These are phyloP conservation scores for Oreotrochilus melanogaster DNA, from an alignment of 2,113 vertebrate species.

Conservation along the genomic window DNA sequence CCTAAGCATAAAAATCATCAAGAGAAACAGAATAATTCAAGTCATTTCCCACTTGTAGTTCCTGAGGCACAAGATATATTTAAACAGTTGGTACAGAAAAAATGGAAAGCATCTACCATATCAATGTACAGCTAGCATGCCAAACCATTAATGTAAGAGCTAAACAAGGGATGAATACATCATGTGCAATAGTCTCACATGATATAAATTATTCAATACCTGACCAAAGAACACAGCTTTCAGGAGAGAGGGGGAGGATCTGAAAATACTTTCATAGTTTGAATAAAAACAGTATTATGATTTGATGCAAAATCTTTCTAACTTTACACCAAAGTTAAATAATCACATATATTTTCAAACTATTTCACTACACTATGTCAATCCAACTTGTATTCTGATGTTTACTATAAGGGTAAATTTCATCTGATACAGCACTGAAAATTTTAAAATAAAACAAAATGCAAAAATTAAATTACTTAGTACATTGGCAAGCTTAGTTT, in stretches of 20 bases:
- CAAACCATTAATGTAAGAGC: constrained; percentile 69
- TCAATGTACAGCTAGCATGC: constrained; percentile 65
- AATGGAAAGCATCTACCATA: constrained; percentile 69
- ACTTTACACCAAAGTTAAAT: not conserved
- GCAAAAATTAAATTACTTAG: not conserved
- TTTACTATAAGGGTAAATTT: not conserved
- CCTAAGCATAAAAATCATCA: not conserved
- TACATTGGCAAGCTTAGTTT: not conserved
- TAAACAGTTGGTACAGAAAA: constrained; percentile 75
- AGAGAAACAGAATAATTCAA: constrained; percentile 61
- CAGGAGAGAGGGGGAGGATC: constrained; percentile 56
- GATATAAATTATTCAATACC: constrained; percentile 67
- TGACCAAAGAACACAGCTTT: constrained; percentile 68
- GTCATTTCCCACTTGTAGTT: constrained; percentile 58
- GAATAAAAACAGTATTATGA: constrained; percentile 5
- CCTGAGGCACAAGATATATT: constrained; percentile 69
- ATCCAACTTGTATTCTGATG: not conserved
- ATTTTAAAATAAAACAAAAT: not conserved
- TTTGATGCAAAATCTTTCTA: not conserved
- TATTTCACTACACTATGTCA: not conserved
- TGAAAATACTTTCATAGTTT: constrained; percentile 53
- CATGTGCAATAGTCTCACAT: constrained; percentile 62
- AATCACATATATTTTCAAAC: not conserved
- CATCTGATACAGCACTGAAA: not conserved
- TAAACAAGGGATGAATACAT: constrained; percentile 71